phyloP scores from a whole-genome alignment of 2,113 vertebrate species.

The Cervus canadensis region DNA sequence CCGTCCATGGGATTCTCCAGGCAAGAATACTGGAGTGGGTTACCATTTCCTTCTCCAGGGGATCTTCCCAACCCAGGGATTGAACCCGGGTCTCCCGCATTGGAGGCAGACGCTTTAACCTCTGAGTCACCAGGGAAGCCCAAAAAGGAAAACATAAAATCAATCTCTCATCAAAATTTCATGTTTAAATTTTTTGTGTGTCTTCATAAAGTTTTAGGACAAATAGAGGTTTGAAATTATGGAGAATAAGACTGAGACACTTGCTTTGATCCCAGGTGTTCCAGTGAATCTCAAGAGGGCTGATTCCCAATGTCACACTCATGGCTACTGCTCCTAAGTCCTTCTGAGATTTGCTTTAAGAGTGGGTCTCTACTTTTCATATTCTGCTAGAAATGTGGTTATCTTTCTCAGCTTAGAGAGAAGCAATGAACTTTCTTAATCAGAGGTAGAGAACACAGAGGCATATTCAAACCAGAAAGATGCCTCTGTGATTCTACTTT shows the following conservation, averaged over 20 bases:
- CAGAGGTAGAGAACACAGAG: not conserved
- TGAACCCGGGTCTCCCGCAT: too few relatives aligned
- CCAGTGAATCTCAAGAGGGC: not conserved
- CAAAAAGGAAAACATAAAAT: too few relatives aligned
- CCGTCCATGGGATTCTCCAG: too few relatives aligned
- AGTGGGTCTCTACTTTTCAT: not conserved
- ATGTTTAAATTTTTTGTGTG: not conserved
- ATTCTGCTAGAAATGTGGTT: not conserved
- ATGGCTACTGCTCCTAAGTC: not conserved
- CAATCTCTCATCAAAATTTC: not conserved
- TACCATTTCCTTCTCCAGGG: too few relatives aligned
- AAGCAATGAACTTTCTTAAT: not conserved
- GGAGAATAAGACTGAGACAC: not conserved
- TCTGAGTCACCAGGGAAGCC: too few relatives aligned
- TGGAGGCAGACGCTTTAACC: too few relatives aligned
- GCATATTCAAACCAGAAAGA: not conserved
- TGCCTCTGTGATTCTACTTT: not conserved
- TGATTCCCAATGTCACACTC: not conserved
- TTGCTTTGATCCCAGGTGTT: not conserved
- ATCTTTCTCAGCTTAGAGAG: not conserved
- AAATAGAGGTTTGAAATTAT: not conserved
- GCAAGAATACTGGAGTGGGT: too few relatives aligned
- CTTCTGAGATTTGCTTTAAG: not conserved
- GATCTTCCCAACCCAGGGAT: too few relatives aligned
- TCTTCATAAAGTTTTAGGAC: not conserved